phyloP scores from a whole-genome alignment of 2,797 vertebrate genomes.

The Cryptoblepharus egeriae region DNA sequence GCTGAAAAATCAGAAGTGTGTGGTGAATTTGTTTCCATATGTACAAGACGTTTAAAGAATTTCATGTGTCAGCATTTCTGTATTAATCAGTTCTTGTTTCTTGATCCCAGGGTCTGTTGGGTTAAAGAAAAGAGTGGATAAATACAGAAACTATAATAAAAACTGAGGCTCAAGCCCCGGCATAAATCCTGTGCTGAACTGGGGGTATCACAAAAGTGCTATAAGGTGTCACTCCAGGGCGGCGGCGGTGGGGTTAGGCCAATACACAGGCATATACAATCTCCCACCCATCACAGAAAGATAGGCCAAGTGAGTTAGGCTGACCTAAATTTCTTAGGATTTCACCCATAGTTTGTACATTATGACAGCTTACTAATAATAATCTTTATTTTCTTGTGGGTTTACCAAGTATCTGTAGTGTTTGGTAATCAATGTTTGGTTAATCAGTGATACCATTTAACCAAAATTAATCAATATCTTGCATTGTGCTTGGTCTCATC shows the following conservation, averaged over 20 bases:
- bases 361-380: neutral
- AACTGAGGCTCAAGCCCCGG: no score
- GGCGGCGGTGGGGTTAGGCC: no score
- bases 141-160: neutral
- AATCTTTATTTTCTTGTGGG: neutral
- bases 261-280: no score
- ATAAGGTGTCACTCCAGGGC: no score
- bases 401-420: neutral
- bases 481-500: neutral
- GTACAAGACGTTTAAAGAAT: neutral
- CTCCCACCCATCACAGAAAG: no score
- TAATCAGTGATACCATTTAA: no score
- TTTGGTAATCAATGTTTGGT: no score
- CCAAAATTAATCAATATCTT: neutral
- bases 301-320: no score
- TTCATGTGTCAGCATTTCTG: slow-evolving; percentile 14
- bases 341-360: neutral
- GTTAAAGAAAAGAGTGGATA: slow-evolving; percentile 7
- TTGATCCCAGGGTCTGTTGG: neutral
- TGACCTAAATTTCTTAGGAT: no score
- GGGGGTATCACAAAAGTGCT: no score
- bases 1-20: neutral
- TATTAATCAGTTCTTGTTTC: no score
- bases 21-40: neutral
- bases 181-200: no score